Evolutionary conservation across 2,888 invertebrate species (phyloP).

Genomic region (Neoitamus cyanurus): DNA sequence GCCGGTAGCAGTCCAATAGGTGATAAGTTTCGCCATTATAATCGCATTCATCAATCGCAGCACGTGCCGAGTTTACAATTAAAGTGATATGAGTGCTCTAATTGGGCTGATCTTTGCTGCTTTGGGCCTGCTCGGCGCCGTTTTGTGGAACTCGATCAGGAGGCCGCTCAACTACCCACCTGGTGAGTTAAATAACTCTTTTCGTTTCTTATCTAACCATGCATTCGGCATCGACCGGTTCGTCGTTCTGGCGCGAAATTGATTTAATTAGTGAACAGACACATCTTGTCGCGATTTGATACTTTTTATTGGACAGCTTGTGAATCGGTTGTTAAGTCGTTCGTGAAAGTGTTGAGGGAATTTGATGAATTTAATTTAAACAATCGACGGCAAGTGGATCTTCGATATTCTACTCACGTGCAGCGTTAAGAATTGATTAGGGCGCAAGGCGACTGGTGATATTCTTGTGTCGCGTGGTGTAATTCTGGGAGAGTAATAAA

Average conservation of each 20-base stretch:
- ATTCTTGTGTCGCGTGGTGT: neutral
- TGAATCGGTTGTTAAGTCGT: neutral
- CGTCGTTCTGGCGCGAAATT: neutral
- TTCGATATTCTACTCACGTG: neutral
- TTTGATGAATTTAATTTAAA: neutral
- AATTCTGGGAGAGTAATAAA: neutral
- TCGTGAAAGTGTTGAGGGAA: neutral
- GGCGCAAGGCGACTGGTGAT: no score
- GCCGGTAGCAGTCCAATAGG: neutral
- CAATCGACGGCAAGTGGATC: neutral
- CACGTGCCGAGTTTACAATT: neutral
- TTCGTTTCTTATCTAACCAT: neutral
- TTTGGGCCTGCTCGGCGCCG: neutral
- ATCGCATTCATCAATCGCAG: neutral
- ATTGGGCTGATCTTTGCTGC: neutral
- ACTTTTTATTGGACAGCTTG: neutral
- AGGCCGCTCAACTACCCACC: slow-evolving; percentile 48
- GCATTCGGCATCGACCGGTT: neutral
- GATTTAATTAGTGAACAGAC: neutral
- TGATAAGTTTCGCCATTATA: neutral
- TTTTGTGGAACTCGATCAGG: slow-evolving; percentile 18
- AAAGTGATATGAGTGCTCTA: slow-evolving; percentile 22
- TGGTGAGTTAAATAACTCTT: slow-evolving; percentile 32
- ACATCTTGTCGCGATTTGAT: neutral
- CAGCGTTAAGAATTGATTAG: neutral